Evolutionary conservation across 2,113 vertebrate species (phyloP).

Genomic region (Phaethornis superciliosus): DNA sequence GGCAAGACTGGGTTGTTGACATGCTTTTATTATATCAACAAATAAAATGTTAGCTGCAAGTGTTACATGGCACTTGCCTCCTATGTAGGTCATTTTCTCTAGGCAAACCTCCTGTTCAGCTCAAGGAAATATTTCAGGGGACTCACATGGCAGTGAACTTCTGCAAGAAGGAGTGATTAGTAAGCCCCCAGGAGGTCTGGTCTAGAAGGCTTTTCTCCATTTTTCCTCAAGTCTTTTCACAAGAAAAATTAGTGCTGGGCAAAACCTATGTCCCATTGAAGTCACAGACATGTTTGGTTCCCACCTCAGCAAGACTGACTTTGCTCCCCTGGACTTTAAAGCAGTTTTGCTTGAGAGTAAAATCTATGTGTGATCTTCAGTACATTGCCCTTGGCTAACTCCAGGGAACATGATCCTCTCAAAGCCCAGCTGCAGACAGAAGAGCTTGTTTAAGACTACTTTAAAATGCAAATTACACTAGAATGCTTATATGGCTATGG

Average conservation of each 20-base stretch:
- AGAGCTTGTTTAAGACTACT: slow-evolving; percentile 58
- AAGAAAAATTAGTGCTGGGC: background rate
- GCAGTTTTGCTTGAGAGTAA: slow-evolving; percentile 59
- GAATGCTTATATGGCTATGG: background rate
- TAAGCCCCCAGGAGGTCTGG: background rate
- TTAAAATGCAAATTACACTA: slow-evolving; percentile 57
- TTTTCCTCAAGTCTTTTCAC: background rate
- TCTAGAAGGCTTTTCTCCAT: background rate
- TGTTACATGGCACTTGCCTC: background rate
- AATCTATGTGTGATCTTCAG: slow-evolving; percentile 53
- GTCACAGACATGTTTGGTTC: slow-evolving; percentile 1
- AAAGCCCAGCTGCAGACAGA: slow-evolving; percentile 59
- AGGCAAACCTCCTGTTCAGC: background rate
- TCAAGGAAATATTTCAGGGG: background rate
- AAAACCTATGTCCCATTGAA: background rate
- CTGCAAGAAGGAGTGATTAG: background rate
- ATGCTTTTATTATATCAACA: slow-evolving; percentile 39
- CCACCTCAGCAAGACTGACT: slow-evolving; percentile 4
- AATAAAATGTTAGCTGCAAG: background rate
- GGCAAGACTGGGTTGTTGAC: slow-evolving; percentile 10
- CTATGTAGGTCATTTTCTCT: slow-evolving; percentile 24
- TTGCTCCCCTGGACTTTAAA: slow-evolving; percentile 42
- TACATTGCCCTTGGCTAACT: slow-evolving; percentile 45
- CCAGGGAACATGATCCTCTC: slow-evolving; percentile 45
- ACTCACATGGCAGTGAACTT: background rate